Evolutionary conservation across 92 coral and sea anemone species (phyloP).

Genomic region (Actinernus sp.): DNA sequence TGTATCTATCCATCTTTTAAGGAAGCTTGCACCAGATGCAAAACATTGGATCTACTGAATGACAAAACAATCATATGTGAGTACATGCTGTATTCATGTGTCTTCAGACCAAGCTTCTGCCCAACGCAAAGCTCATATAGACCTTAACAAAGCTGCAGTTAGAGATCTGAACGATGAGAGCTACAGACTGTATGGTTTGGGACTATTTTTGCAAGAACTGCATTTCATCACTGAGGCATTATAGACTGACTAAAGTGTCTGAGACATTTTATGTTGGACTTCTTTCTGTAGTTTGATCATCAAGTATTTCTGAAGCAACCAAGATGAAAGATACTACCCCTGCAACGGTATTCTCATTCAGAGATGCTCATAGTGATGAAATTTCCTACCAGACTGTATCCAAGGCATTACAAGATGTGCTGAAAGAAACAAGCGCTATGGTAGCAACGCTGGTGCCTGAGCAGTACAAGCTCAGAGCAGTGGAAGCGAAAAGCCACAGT

Average conservation of each 20-base stretch:
- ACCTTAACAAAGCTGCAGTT: conserved; percentile 20
- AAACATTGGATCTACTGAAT: background rate
- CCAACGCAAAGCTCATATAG: conserved; percentile 43
- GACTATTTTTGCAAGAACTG: conserved; percentile 70
- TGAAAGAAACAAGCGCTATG: conserved; percentile 14
- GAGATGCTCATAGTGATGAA: conserved; percentile 73
- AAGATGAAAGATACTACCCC: conserved; percentile 47
- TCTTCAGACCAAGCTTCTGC: conserved; percentile 70
- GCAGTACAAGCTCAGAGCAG: conserved; percentile 22
- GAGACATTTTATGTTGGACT: conserved; percentile 58
- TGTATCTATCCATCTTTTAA: conserved; percentile 15
- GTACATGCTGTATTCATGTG: conserved; percentile 60
- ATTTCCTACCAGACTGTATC: conserved; percentile 56
- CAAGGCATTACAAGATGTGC: conserved; percentile 20
- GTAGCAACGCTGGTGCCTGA: conserved; percentile 62
- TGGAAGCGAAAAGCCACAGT: conserved; percentile 59
- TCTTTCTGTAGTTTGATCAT: conserved; percentile 56
- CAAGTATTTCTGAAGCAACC: conserved; percentile 26
- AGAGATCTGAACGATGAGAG: conserved; percentile 19
- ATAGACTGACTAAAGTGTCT: conserved; percentile 63
- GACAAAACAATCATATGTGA: conserved; percentile 11
- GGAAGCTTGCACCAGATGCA: conserved; percentile 10
- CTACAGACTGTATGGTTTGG: conserved; percentile 69
- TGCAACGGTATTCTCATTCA: conserved; percentile 57
- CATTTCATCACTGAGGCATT: conserved; percentile 47